Conservation (phyloP, 2,113 vertebrate genomes). For the Aphyosemion australe region DNA sequence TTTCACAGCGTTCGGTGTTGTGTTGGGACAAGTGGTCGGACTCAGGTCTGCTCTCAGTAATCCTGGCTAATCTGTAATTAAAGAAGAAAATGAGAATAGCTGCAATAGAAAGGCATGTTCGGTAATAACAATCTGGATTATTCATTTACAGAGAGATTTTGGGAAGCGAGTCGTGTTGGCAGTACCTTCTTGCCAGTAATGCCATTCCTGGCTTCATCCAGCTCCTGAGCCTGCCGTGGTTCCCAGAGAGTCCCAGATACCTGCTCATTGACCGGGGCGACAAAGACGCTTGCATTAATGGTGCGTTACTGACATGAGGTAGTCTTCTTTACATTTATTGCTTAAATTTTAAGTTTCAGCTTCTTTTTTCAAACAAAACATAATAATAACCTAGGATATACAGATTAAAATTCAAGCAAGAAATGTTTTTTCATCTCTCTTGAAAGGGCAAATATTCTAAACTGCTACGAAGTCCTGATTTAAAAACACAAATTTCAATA, state of each 20-base stretch:
- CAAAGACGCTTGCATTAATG: conserved; percentile 82
- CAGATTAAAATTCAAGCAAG: too few species aligned
- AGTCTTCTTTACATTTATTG: not conserved
- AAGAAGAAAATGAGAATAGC: not conserved
- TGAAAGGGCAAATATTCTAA: too few species aligned
- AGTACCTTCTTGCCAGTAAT: conserved; percentile 88
- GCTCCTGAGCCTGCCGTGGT: conserved; percentile 85
- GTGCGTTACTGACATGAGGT: conserved; percentile 61
- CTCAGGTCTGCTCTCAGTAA: conserved; percentile 76
- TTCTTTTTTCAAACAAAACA: too few species aligned
- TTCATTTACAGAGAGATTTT: conserved; percentile 84
- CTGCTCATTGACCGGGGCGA: conserved; percentile 89
- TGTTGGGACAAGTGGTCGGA: conserved; percentile 87
- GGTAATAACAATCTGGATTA: conserved; percentile 15
- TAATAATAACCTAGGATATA: too few species aligned
- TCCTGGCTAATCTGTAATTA: not conserved
- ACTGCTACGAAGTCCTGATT: too few species aligned
- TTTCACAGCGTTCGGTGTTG: conserved; percentile 86
- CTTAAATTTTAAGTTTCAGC: not conserved
- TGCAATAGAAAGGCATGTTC: not conserved
- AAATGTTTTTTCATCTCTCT: too few species aligned
- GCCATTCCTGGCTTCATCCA: conserved; percentile 87
- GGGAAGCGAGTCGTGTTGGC: conserved; percentile 85
- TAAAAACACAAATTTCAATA: too few species aligned
- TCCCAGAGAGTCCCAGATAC: conserved; percentile 91